These are phyloP conservation scores for Argopecten irradians DNA, from an alignment of 1,140 invertebrate species.

Conservation along the genomic window DNA sequence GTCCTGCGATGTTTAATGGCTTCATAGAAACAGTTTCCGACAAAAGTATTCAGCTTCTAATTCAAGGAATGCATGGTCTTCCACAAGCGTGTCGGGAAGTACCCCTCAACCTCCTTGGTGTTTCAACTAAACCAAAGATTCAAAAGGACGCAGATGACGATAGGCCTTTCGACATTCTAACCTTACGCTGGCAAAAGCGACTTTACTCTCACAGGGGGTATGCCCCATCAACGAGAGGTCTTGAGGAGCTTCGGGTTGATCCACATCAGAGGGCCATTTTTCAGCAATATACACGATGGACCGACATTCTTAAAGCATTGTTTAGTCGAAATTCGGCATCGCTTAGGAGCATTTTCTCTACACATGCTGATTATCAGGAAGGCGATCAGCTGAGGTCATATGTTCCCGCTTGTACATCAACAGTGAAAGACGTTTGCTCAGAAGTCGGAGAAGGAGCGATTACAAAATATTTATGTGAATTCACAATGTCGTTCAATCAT, in stretches of 20 bases:
- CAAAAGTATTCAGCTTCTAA: slow-evolving; percentile 40
- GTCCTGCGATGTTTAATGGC: slow-evolving; percentile 45
- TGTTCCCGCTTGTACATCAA: not conserved
- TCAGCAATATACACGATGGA: slow-evolving; percentile 26
- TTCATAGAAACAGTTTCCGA: slow-evolving; percentile 49
- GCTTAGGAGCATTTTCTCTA: not conserved
- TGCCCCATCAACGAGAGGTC: not conserved
- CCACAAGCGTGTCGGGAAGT: slow-evolving; percentile 46
- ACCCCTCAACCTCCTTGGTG: slow-evolving; percentile 48
- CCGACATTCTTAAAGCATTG: slow-evolving; percentile 25
- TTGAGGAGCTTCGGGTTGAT: not conserved
- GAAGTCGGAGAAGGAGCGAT: slow-evolving; percentile 39
- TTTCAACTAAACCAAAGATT: slow-evolving; percentile 45
- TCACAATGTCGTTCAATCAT: slow-evolving; percentile 46
- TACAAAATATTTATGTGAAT: slow-evolving; percentile 36
- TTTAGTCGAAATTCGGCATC: not conserved
- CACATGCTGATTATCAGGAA: not conserved
- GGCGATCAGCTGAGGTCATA: slow-evolving; percentile 33
- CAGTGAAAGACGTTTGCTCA: slow-evolving; percentile 39
- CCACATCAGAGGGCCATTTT: slow-evolving; percentile 31
- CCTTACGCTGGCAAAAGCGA: slow-evolving; percentile 30
- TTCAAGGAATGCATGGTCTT: slow-evolving; percentile 49
- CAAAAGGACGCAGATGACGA: slow-evolving; percentile 29
- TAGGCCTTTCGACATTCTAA: slow-evolving; percentile 14
- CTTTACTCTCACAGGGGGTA: slow-evolving; percentile 28